phyloP scores from a whole-genome alignment of 2,888 invertebrate genomes.

The Dastarcus helophoroides region DNA sequence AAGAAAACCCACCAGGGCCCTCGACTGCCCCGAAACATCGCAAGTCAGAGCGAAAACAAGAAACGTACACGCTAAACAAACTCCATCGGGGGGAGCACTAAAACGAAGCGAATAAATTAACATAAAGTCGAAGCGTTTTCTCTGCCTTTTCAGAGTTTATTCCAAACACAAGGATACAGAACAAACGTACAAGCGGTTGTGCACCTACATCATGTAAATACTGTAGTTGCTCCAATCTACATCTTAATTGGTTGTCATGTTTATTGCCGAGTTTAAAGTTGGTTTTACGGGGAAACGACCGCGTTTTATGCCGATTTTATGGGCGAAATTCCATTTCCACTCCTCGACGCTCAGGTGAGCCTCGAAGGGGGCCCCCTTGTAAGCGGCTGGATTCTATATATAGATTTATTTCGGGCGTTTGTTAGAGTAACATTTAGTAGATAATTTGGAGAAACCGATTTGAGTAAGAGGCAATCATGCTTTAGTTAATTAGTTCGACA shows the following conservation, averaged over 20 bases:
- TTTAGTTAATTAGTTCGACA: too few relatives aligned
- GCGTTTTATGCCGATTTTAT: conserved; percentile 15
- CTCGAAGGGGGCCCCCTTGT: too few relatives aligned
- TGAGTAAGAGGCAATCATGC: too few relatives aligned
- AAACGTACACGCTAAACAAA: conserved; percentile 22
- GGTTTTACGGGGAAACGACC: conserved; percentile 18
- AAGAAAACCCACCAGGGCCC: too few relatives aligned
- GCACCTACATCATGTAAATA: conserved; percentile 37
- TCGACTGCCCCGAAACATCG: too few relatives aligned
- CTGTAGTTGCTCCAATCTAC: conserved; percentile 36
- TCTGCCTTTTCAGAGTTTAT: conserved; percentile 33
- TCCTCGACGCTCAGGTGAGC: too few relatives aligned
- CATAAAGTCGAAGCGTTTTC: conserved; percentile 29
- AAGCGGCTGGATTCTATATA: too few relatives aligned
- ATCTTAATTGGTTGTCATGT: conserved; percentile 40
- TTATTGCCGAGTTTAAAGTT: conserved; percentile 34
- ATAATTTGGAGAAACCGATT: too few relatives aligned
- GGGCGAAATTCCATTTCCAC: too few relatives aligned
- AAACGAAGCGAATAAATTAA: conserved; percentile 36
- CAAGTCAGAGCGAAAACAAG: conserved; percentile 17
- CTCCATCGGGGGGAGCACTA: conserved; percentile 25
- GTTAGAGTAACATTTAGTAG: too few relatives aligned
- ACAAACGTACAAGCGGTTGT: conserved; percentile 26
- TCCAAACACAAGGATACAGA: conserved; percentile 32
- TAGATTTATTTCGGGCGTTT: too few relatives aligned